Percentiles rank a stretch among this genome's conserved stretches.
Conservation (phyloP, 2,797 vertebrate genomes). For the Trematomus bernacchii region DNA sequence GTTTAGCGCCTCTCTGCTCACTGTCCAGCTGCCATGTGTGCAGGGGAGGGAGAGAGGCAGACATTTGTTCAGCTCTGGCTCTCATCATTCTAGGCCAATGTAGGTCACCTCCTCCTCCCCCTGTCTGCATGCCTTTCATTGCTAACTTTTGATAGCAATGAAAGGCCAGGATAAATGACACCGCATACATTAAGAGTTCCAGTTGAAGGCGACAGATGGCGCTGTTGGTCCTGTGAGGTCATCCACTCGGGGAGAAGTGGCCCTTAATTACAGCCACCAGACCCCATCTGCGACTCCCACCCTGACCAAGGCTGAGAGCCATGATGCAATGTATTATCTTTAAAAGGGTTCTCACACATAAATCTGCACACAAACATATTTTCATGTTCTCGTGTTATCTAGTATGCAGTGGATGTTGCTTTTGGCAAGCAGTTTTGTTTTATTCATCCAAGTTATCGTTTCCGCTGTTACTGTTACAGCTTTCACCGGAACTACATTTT, state of each 20-base stretch:
- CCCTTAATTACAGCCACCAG: constrained; percentile 39
- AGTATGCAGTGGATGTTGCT: background rate
- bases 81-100: constrained; percentile 66
- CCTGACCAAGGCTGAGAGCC: constrained; percentile 4
- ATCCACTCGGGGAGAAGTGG: constrained; percentile 29
- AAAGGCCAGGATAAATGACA: constrained; percentile 63
- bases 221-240: constrained; percentile 50
- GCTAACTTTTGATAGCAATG: constrained; percentile 74
- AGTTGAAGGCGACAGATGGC: constrained; percentile 55
- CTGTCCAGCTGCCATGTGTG: constrained; percentile 51
- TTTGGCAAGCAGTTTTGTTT: background rate
- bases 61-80: constrained; percentile 69
- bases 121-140: constrained; percentile 75
- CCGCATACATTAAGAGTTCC: constrained; percentile 29
- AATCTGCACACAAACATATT: constrained; percentile 13
- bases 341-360: constrained; percentile 21
- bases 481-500: background rate
- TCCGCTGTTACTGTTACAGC: background rate
- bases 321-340: constrained; percentile 20
- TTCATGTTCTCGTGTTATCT: constrained; percentile 7
- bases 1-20: constrained; percentile 42
- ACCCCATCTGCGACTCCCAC: constrained; percentile 28
- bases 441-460: background rate
- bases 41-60: constrained; percentile 34
- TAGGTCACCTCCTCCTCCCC: constrained; percentile 75